phyloP scores from a whole-genome alignment of 2,113 vertebrate genomes.

The Paradisaea rubra region DNA sequence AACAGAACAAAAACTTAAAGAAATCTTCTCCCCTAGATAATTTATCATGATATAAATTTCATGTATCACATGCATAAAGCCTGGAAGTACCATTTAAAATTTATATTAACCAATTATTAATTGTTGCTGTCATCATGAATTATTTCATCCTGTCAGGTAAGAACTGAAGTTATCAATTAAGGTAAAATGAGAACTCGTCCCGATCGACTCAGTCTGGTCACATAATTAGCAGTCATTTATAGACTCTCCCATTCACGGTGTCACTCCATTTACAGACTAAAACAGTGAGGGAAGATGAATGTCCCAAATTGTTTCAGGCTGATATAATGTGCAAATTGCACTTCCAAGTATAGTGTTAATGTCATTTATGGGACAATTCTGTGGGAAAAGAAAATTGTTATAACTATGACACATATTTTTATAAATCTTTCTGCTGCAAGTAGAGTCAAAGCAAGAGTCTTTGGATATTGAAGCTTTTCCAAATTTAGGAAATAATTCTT shows the following conservation, averaged over 20 bases:
- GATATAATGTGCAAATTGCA: not conserved
- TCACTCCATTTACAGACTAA: not conserved
- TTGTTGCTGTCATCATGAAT: not conserved
- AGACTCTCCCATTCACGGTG: not conserved
- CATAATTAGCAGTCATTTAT: conserved; percentile 13
- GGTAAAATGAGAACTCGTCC: not conserved
- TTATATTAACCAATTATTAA: not conserved
- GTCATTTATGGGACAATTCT: not conserved
- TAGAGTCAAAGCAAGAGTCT: not conserved
- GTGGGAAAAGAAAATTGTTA: not conserved
- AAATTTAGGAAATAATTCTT: not conserved
- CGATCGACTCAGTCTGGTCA: not conserved
- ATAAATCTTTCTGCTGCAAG: not conserved
- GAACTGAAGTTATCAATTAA: not conserved
- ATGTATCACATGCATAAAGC: not conserved
- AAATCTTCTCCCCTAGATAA: not conserved
- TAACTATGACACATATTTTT: not conserved
- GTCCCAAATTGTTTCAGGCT: not conserved
- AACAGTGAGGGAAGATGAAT: not conserved
- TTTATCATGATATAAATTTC: not conserved
- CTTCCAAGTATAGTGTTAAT: not conserved
- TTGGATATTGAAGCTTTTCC: not conserved
- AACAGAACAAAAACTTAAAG: not conserved
- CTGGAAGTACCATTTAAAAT: not conserved
- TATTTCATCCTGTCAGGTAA: not conserved